Percentiles rank a stretch among this genome's conserved stretches.
These are phyloP conservation scores for Lasioglossum morio DNA, from an alignment of 2,888 invertebrate genomes.

Conservation along the genomic window DNA sequence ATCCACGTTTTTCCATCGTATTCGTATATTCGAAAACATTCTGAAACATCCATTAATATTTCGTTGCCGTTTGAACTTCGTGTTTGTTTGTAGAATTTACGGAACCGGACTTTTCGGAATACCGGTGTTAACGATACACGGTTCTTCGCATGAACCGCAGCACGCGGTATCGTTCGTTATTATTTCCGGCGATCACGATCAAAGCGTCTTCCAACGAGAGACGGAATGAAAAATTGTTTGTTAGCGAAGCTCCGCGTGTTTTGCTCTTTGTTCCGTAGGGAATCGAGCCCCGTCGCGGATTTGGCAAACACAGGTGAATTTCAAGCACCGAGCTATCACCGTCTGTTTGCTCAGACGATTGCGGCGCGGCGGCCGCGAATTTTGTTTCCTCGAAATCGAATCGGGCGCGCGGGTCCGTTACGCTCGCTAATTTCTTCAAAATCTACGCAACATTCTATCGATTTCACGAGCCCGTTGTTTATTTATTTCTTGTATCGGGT, in stretches of 20 bases:
- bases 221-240: not conserved
- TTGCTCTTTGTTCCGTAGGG: not conserved
- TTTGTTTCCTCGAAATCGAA: not conserved
- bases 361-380: not conserved
- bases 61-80: not conserved
- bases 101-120: not conserved
- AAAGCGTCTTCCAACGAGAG: not conserved
- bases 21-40: not conserved
- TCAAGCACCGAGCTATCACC: not conserved
- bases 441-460: not conserved
- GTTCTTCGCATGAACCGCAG: not conserved
- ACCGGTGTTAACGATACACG: not conserved
- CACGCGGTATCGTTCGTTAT: not conserved
- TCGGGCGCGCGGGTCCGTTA: not conserved
- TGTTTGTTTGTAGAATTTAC: not conserved
- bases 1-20: not conserved
- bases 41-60: not conserved
- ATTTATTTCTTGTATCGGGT: not conserved
- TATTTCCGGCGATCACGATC: not conserved
- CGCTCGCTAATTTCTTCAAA: not conserved
- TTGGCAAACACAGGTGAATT: slow-evolving; percentile 7
- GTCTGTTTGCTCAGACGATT: not conserved
- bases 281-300: not conserved
- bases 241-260: not conserved
- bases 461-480: not conserved